Evolutionary conservation across 2,888 invertebrate genomes (phyloP), one percentile per base, ranked within the genome.

Genomic region (Pasiphila rectangulata): DNA sequence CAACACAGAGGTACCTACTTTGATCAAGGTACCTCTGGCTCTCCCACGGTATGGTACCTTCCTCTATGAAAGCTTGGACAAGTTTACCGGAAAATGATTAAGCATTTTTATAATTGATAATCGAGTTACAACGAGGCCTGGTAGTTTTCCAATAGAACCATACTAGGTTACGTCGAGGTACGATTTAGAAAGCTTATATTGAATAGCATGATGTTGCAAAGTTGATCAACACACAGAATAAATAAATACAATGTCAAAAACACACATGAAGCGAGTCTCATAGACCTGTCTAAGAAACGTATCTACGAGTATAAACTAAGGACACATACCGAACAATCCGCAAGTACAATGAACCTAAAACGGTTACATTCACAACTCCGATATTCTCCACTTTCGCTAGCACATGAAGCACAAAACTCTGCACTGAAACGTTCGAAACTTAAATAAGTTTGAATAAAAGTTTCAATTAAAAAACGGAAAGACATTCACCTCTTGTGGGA

Each of bases 401-500:
- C 72, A 71, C 73, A 75, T 72, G 63, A 9, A 55, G 59, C 69
- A 74, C 69, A 62, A 45, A 62, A 59, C 56, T 47, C 54, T 51
- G 54, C 38, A 42, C 57, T 40, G 56, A 56, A 59, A 57, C 64
- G 58, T 59, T 41, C 36, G 43, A 30, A 53, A 32, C 35, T 46
- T 32, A 39, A 45, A 47, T 45, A 35, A 46, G 37, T 46, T 49
- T 42, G 46, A 60, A 58, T 56, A 59, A 54, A 58, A 64, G 65
- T 67, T 71, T 53, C 59, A 64, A 65, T 69, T 71, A 65, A 54
- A 66, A 56, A 67, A 70, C 59, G 57, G 61, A 68, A 75, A 86
- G 85, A 86, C 88, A 86, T 84, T 88, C 87, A 88, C 88, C 88
- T 88, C 82, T 76, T 50, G 62, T 63, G 70, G 79, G 59, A 76